These are phyloP conservation scores for Silurus asotus DNA, from an alignment of 2,113 vertebrate genomes.

Conservation along the genomic window DNA sequence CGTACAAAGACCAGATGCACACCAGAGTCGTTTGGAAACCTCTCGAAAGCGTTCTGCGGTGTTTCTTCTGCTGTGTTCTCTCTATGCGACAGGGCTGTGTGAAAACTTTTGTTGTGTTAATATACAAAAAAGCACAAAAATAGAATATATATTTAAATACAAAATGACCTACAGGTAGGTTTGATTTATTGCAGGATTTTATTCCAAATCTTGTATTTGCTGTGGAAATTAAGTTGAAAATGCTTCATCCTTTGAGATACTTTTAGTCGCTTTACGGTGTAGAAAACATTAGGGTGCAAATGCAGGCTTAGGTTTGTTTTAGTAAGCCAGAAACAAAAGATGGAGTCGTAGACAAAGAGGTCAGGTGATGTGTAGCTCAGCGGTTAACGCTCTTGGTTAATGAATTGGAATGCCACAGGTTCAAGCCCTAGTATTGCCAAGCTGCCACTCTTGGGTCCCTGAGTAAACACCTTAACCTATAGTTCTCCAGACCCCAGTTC, in stretches of 20 bases:
- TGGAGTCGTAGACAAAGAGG: too few species aligned
- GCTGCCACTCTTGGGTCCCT: too few species aligned
- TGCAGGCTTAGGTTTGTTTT: too few species aligned
- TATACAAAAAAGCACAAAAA: background rate
- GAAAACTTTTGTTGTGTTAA: background rate
- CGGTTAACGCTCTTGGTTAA: too few species aligned
- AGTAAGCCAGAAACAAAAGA: too few species aligned
- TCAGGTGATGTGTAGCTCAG: too few species aligned
- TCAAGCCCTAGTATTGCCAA: too few species aligned
- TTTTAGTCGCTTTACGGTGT: background rate
- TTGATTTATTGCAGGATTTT: background rate
- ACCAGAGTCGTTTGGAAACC: constrained; percentile 13
- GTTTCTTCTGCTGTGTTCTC: background rate
- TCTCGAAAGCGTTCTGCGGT: constrained; percentile 5
- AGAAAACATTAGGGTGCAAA: background rate
- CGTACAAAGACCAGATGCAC: constrained; percentile 7
- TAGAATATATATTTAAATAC: background rate
- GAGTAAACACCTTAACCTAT: too few species aligned
- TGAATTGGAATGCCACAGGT: too few species aligned
- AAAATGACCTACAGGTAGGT: background rate
- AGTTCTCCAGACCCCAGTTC: too few species aligned
- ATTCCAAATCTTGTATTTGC: background rate
- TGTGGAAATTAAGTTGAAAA: background rate
- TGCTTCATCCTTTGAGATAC: background rate
- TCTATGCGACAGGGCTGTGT: background rate